These are phyloP conservation scores for Tragulus kanchil DNA, from an alignment of 2,113 vertebrate genomes.

Conservation along the genomic window DNA sequence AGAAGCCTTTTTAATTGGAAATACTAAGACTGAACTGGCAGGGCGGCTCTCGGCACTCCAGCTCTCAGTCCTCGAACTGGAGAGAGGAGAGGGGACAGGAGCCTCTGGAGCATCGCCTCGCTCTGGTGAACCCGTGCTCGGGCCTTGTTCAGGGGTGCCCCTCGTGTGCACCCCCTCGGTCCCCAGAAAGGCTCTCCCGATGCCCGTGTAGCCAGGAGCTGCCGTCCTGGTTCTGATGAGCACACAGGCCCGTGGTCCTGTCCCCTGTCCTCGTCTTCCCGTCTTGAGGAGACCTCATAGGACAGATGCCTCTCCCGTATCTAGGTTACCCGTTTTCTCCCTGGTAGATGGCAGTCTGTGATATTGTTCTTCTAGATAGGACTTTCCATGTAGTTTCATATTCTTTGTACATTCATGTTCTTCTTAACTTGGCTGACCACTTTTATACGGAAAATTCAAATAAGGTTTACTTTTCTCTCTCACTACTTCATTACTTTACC, in stretches of 20 bases:
- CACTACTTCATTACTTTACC: background rate
- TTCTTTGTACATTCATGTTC: background rate
- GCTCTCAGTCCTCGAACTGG: background rate
- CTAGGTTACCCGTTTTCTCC: background rate
- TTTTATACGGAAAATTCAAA: slow-evolving; percentile 4
- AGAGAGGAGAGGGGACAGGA: background rate
- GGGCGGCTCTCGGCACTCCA: no score
- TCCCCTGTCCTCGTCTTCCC: background rate
- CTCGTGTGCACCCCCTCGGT: background rate
- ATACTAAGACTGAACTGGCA: no score
- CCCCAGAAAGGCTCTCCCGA: background rate
- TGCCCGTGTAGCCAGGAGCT: background rate
- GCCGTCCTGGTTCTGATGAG: background rate
- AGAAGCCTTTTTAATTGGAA: background rate
- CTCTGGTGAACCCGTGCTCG: background rate
- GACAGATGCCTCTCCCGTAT: background rate
- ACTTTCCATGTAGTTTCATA: background rate
- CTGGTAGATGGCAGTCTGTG: background rate
- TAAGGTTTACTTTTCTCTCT: background rate
- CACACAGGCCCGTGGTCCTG: background rate
- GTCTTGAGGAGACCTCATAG: background rate
- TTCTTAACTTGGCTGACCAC: background rate
- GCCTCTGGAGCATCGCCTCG: background rate
- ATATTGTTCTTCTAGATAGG: background rate
- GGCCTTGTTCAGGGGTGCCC: background rate